These are phyloP conservation scores for Drosophila parthenogenetica DNA, from an alignment of 2,888 invertebrate species.

Conservation along the genomic window DNA sequence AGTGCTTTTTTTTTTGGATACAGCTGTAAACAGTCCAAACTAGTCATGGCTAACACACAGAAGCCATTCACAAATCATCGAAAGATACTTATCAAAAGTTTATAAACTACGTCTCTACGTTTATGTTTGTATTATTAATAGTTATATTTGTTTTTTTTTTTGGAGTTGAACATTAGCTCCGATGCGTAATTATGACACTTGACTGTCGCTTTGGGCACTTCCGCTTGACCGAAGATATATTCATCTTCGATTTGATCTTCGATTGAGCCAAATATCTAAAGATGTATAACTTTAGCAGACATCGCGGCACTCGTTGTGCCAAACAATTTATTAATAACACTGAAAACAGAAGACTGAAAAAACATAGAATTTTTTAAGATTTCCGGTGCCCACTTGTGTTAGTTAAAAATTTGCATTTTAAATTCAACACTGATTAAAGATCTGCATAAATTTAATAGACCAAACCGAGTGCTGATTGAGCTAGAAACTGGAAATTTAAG, in stretches of 20 bases:
- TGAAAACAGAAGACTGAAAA: neutral
- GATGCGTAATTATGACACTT: constrained; percentile 73
- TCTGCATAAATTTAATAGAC: constrained; percentile 25
- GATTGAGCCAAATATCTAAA: constrained; percentile 28
- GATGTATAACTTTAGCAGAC: constrained; percentile 27
- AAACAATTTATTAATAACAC: constrained; percentile 12
- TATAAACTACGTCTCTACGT: neutral
- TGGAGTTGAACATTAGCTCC: constrained; percentile 27
- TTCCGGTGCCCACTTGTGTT: constrained; percentile 59
- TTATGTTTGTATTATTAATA: constrained; percentile 14
- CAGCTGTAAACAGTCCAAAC: constrained; percentile 27
- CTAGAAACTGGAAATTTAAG: constrained; percentile 36
- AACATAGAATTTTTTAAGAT: constrained; percentile 25
- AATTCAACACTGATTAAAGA: constrained; percentile 30
- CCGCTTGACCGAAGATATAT: constrained; percentile 50
- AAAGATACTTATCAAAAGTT: constrained; percentile 18
- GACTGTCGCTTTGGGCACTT: constrained; percentile 62
- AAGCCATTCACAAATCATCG: constrained; percentile 56
- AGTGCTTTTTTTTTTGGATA: constrained; percentile 29
- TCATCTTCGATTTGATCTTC: constrained; percentile 30
- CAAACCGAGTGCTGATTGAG: constrained; percentile 3
- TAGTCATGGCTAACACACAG: constrained; percentile 60
- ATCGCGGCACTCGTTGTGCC: constrained; percentile 35
- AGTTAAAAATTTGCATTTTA: constrained; percentile 61
- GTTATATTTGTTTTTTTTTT: constrained; percentile 6